Conservation (phyloP, 2,113 vertebrate species). For the Hiodon tergisus region DNA sequence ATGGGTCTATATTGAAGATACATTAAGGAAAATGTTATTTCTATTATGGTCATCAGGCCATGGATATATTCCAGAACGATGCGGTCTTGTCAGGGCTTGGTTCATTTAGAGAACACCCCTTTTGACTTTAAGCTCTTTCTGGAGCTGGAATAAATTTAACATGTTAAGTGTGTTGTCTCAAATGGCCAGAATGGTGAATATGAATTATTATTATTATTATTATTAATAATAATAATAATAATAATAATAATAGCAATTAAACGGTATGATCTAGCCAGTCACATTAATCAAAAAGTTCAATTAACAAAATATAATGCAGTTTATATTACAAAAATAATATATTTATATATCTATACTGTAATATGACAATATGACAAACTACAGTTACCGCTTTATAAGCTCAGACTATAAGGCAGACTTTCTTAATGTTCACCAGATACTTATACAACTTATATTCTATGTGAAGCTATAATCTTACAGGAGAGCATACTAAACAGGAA, state of each 20-base stretch:
- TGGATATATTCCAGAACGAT: background rate
- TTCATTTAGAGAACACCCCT: too few species aligned
- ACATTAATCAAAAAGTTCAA: background rate
- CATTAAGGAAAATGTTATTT: slow-evolving; percentile 12
- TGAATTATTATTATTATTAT: background rate
- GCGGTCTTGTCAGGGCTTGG: background rate
- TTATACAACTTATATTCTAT: too few species aligned
- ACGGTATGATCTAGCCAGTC: background rate
- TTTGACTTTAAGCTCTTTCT: background rate
- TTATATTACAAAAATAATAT: background rate
- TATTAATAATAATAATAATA: too few species aligned
- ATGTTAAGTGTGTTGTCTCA: background rate
- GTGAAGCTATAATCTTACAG: too few species aligned
- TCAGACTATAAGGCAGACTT: too few species aligned
- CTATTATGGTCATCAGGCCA: background rate
- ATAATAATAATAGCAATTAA: too few species aligned
- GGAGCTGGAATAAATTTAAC: background rate
- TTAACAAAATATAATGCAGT: background rate
- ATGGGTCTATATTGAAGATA: background rate
- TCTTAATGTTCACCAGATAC: too few species aligned
- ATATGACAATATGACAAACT: too few species aligned
- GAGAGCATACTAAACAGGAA: too few species aligned
- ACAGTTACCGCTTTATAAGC: too few species aligned
- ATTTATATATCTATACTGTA: too few species aligned
- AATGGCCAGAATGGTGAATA: background rate